Conservation (phyloP, 2,113 vertebrate species). For the Lamprologus lemairii region DNA sequence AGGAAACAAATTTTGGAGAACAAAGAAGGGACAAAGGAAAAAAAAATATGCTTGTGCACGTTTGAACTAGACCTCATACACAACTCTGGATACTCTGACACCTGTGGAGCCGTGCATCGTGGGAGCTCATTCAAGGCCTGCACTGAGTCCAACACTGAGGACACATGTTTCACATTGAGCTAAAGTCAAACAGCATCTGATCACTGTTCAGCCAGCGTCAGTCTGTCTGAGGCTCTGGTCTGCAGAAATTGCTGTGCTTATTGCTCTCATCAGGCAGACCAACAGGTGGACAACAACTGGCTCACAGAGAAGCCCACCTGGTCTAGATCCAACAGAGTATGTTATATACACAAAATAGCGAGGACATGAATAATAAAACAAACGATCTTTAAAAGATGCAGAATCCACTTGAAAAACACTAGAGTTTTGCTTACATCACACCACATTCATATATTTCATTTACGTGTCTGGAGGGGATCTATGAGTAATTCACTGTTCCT, state of each 20-base stretch:
- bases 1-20: not conserved
- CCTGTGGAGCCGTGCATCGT: slow-evolving; percentile 38
- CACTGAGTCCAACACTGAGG: slow-evolving; percentile 16
- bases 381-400: not conserved
- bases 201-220: slow-evolving; percentile 48
- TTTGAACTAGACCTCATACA: not conserved
- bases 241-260: slow-evolving; percentile 6
- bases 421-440: not conserved
- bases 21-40: not conserved
- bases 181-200: slow-evolving; percentile 55
- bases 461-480: not conserved
- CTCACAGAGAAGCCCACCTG: slow-evolving; percentile 19
- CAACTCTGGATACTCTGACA: slow-evolving; percentile 29
- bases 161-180: slow-evolving; percentile 62
- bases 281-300: slow-evolving; percentile 40
- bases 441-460: not conserved
- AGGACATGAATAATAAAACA: not conserved
- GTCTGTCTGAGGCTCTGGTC: slow-evolving; percentile 52
- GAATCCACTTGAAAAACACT: not conserved
- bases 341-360: not conserved
- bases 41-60: not conserved
- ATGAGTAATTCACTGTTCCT: not conserved
- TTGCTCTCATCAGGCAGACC: slow-evolving; percentile 22
- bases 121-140: slow-evolving; percentile 33
- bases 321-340: not conserved